Conservation (phyloP, 1,140 invertebrate genomes). For the Hycleus cichorii region DNA sequence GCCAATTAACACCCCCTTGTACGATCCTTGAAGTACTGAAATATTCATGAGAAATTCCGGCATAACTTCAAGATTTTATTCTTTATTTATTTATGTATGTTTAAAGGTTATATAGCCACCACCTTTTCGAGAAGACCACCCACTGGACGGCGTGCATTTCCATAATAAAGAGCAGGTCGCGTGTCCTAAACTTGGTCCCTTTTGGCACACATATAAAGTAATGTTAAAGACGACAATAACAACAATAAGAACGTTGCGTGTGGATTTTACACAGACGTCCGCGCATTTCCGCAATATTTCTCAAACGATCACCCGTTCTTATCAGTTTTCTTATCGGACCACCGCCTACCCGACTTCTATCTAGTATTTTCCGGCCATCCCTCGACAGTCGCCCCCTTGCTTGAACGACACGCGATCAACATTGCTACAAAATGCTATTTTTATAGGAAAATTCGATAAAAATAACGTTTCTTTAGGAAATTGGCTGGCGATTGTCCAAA, state of each 20-base stretch:
- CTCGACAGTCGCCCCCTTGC: not conserved
- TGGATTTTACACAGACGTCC: constrained; percentile 20
- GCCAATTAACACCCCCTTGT: too few species aligned
- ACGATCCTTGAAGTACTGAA: not conserved
- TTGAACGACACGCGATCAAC: too few species aligned
- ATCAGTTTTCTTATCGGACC: constrained; percentile 25
- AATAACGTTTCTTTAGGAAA: too few species aligned
- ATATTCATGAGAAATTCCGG: constrained; percentile 9
- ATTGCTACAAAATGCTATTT: not conserved
- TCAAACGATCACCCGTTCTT: constrained; percentile 22
- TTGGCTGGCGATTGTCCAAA: too few species aligned
- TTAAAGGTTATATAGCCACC: too few species aligned
- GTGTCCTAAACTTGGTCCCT: constrained; percentile 22
- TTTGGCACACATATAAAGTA: constrained; percentile 5
- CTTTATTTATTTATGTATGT: too few species aligned
- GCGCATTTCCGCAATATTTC: constrained; percentile 22
- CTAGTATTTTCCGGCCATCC: constrained; percentile 25
- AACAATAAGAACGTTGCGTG: constrained; percentile 11
- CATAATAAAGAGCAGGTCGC: constrained; percentile 24
- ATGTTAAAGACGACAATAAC: constrained; percentile 12
- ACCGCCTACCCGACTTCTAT: constrained; percentile 15
- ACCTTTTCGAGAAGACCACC: not conserved
- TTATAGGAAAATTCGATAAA: too few species aligned
- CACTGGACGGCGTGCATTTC: constrained; percentile 13
- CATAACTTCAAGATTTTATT: too few species aligned